These are phyloP conservation scores for Aphodius sticticus DNA, from an alignment of 2,888 invertebrate species.

Conservation along the genomic window DNA sequence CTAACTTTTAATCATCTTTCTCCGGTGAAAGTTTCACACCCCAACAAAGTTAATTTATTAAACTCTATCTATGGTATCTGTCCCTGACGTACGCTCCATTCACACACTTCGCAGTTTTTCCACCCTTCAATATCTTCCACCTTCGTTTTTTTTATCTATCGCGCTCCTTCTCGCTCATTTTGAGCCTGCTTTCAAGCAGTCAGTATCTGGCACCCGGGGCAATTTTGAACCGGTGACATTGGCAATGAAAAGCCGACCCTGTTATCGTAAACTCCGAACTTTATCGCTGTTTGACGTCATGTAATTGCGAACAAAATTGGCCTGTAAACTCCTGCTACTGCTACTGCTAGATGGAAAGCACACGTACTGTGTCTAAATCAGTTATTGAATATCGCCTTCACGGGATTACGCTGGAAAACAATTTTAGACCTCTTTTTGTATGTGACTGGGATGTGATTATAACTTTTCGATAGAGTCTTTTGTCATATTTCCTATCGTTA, in stretches of 20 bases:
- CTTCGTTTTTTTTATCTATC: not conserved
- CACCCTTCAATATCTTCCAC: not conserved
- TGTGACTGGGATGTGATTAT: too few species aligned
- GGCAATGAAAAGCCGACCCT: not conserved
- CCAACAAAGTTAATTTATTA: not conserved
- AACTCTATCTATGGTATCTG: not conserved
- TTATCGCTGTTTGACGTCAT: slow-evolving; percentile 25
- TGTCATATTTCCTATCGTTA: too few species aligned
- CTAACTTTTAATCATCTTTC: not conserved
- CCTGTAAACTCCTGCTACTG: not conserved
- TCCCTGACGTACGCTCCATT: not conserved
- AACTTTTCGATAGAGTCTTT: too few species aligned
- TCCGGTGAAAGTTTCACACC: not conserved
- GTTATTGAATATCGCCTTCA: slow-evolving; percentile 4
- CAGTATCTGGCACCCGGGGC: not conserved
- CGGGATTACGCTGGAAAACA: not conserved
- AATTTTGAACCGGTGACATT: not conserved
- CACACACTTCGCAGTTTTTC: not conserved
- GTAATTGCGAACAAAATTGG: slow-evolving; percentile 13
- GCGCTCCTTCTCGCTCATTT: not conserved
- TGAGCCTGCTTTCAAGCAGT: not conserved
- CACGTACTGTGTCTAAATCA: not conserved
- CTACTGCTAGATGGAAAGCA: not conserved
- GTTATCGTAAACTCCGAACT: slow-evolving; percentile 14
- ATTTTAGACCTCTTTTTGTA: too few species aligned